Evolutionary conservation across 2,113 vertebrate genomes (phyloP), one percentile per base, ranked within the genome.

Genomic region (Copsychus sechellarum): DNA sequence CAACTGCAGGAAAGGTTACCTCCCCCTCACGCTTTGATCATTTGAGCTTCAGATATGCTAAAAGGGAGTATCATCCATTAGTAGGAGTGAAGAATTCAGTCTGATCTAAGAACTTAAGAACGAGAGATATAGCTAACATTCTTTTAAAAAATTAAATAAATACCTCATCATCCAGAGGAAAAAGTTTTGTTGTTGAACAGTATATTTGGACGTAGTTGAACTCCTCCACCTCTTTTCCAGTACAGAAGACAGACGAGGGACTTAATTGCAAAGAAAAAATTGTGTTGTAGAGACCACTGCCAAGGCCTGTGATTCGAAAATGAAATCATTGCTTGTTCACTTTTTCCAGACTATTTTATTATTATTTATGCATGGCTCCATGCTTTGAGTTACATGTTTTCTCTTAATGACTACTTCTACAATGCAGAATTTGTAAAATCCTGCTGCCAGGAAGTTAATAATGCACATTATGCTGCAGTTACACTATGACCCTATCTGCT

Each of bases 401-500:
- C n/a, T 82, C 53, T 79, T 56, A 57, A 51, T 20, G 1, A 43
- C 70, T 56, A 72, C 82, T 91, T 74, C 78, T 56, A 74, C 40
- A 34, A 16, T 34, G 58, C 14, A 54, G 14, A 8, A 40, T 54
- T 25, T 60, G 21, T 70, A 92, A 92, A 96, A 80, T 19, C 47
- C 28, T 76, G 47, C 72, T 77, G 43, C 38, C 74, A 73, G 54
- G 64, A 92, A 82, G 60, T 76, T 88, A 88, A 88, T 90, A 50
- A 51, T 29, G 54, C 51, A 67, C 33, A 54, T 90, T 92, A 88
- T 84, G 45, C 43, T 78, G 21, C 47, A 53, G 54, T 91, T 92
- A 84, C 40, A 77, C 51, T 88, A n/a, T 90, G 89, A 95, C 36
- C 36, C 11, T 84, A 14, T 81, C 78, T 94, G 29, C 48, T 96